These are phyloP conservation scores for Eurosta solidaginis DNA, from an alignment of 1,140 invertebrate species.

Conservation along the genomic window DNA sequence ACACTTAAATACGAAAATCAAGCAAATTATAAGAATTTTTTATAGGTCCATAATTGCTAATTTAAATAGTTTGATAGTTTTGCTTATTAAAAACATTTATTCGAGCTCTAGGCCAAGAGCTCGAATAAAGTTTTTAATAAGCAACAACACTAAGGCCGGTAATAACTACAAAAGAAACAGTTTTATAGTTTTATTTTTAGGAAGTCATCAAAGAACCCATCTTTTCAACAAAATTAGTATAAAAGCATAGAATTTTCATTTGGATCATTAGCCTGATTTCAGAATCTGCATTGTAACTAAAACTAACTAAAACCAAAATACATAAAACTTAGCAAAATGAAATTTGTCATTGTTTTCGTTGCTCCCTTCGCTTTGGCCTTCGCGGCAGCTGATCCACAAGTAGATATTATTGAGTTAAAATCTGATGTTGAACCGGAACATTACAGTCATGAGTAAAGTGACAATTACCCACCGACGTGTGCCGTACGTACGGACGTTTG, in stretches of 20 bases:
- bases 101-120: too few relatives aligned
- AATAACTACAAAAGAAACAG: too few relatives aligned
- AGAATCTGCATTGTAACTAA: not conserved
- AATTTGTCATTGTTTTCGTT: conserved; percentile 37
- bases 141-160: too few relatives aligned
- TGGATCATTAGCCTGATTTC: not conserved
- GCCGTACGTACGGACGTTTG: too few relatives aligned
- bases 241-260: not conserved
- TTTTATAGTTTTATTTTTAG: not conserved
- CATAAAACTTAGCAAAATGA: not conserved
- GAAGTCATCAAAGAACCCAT: not conserved
- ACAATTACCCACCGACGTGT: too few relatives aligned
- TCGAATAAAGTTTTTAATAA: conserved; percentile 17
- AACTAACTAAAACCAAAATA: not conserved
- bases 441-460: conserved; percentile 55
- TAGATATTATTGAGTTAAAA: conserved; percentile 39
- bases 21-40: too few relatives aligned
- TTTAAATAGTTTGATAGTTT: too few relatives aligned
- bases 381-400: conserved; percentile 28
- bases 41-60: too few relatives aligned
- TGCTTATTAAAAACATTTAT: too few relatives aligned
- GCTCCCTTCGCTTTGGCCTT: conserved; percentile 36
- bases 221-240: not conserved
- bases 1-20: too few relatives aligned
- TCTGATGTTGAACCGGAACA: conserved; percentile 50